Evolutionary conservation across 2,888 invertebrate species (phyloP).

Genomic region (Deilephila elpenor): DNA sequence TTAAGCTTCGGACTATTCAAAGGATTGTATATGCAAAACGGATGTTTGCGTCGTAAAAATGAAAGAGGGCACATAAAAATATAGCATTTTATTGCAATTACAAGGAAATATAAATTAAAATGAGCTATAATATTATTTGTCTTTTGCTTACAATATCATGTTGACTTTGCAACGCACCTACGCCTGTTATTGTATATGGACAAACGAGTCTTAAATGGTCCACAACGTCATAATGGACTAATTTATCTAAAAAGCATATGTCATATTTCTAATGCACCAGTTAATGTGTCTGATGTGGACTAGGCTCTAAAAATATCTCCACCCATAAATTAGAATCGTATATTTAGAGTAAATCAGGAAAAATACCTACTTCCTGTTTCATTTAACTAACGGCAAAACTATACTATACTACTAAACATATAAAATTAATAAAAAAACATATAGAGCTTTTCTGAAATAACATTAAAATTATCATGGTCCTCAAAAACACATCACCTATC

Average conservation of each 20-base stretch:
- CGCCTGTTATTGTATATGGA: neutral
- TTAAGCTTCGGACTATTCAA: slow-evolving; percentile 10
- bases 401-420: too few species aligned
- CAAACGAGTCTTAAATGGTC: slow-evolving; percentile 7
- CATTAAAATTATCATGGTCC: neutral
- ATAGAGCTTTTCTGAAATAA: too few species aligned
- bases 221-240: neutral
- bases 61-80: slow-evolving; percentile 5
- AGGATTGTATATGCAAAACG: slow-evolving; percentile 12
- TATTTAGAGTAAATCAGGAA: neutral
- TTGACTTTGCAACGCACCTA: slow-evolving; percentile 22
- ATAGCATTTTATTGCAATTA: neutral
- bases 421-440: too few species aligned
- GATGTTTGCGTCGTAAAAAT: slow-evolving; percentile 11
- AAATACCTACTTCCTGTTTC: too few species aligned
- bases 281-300: neutral
- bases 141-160: slow-evolving; percentile 12
- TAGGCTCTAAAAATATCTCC: too few species aligned
- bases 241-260: neutral
- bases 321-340: neutral
- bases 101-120: slow-evolving; percentile 15
- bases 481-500: neutral
- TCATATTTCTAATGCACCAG: neutral
- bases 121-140: neutral
- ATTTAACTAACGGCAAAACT: too few species aligned